Evolutionary conservation across 2,797 vertebrate genomes (phyloP).

Genomic region (Tarsius wallacei): DNA sequence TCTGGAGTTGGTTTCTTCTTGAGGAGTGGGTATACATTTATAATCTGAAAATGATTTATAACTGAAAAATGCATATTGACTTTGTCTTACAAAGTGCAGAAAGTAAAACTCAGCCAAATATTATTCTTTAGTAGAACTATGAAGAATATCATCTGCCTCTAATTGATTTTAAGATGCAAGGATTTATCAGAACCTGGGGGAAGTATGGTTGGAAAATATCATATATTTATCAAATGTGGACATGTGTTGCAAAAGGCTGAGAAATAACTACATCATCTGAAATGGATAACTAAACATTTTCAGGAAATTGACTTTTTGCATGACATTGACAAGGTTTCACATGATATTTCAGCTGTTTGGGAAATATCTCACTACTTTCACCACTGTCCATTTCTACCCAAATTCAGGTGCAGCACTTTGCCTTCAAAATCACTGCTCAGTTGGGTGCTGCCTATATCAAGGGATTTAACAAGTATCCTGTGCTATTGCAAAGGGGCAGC

Average conservation of each 20-base stretch:
- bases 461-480: background rate
- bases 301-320: constrained; percentile 58
- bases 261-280: constrained; percentile 38
- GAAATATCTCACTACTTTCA: background rate
- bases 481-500: background rate
- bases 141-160: background rate
- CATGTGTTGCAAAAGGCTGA: constrained; percentile 20
- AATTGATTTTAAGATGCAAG: constrained; percentile 44
- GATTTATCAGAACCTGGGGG: constrained; percentile 12
- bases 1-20: background rate
- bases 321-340: background rate
- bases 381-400: background rate
- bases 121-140: background rate
- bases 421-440: background rate
- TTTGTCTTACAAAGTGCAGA: constrained; percentile 53
- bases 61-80: background rate
- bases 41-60: constrained; percentile 58
- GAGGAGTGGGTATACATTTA: background rate
- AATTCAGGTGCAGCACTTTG: background rate
- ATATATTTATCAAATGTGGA: constrained; percentile 21
- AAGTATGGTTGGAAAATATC: background rate
- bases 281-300: constrained; percentile 58
- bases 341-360: background rate
- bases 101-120: constrained; percentile 49
- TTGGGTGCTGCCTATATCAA: background rate